A percentile compares a stretch with the other conserved stretches of the same genome.
phyloP scores from a whole-genome alignment of 1,140 invertebrate species.

The Lasioglossum baleicum region DNA sequence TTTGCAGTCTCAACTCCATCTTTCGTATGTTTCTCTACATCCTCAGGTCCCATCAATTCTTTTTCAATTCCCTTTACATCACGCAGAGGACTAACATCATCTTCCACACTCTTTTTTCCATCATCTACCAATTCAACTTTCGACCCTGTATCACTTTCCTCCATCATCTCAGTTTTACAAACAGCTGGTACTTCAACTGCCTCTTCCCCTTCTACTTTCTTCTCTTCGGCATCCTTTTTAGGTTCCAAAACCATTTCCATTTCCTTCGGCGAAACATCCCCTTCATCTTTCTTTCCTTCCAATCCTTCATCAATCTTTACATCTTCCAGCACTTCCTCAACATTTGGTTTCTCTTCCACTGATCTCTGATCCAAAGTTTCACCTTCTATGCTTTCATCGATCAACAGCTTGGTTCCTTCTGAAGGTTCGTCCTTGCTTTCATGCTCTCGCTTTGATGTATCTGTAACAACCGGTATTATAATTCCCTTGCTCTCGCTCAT shows the following conservation, averaged over 20 bases:
- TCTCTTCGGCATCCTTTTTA: neutral
- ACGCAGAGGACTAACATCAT: neutral
- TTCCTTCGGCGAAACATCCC: too few relatives aligned
- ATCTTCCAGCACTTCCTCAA: neutral
- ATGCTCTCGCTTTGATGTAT: neutral
- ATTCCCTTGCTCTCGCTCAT: neutral
- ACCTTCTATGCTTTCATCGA: neutral
- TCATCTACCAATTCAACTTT: conserved; percentile 2
- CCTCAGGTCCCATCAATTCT: neutral
- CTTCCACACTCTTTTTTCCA: neutral
- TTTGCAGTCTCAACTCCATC: neutral
- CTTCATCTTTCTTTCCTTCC: neutral
- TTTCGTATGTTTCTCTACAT: neutral
- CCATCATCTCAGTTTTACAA: neutral
- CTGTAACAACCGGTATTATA: neutral
- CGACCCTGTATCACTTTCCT: neutral
- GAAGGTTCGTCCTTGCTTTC: neutral
- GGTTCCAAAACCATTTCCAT: neutral
- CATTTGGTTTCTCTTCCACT: neutral
- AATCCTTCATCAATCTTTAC: neutral
- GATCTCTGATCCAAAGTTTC: neutral
- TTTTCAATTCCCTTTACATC: neutral
- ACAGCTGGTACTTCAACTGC: neutral
- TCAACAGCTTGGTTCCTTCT: neutral
- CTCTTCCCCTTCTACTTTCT: neutral